Evolutionary conservation across 2,888 invertebrate genomes (phyloP).

Genomic region (Psylliodes chrysocephalus): DNA sequence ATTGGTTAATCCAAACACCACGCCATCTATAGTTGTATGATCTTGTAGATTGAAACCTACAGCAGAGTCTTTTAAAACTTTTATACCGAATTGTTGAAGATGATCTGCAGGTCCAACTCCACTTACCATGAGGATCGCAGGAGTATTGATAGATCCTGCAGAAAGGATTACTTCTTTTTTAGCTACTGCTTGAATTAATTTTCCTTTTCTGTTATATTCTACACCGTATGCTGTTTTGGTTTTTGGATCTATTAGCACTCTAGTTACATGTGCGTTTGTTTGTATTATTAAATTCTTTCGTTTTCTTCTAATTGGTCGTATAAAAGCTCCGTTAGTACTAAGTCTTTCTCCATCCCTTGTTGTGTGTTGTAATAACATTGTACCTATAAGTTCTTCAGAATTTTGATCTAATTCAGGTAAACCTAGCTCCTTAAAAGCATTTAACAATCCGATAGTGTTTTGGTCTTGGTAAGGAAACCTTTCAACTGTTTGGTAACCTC

Average conservation of each 20-base stretch:
- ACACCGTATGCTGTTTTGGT: conserved; percentile 67
- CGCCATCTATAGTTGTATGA: conserved; percentile 74
- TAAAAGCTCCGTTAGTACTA: conserved; percentile 74
- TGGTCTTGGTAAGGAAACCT: conserved; percentile 71
- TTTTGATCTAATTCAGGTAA: conserved; percentile 71
- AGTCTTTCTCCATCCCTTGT: conserved; percentile 70
- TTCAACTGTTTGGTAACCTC: conserved; percentile 74
- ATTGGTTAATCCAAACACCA: conserved; percentile 68
- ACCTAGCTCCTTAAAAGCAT: conserved; percentile 73
- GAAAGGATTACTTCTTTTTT: conserved; percentile 73
- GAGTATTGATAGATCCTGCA: conserved; percentile 71
- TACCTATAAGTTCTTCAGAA: conserved; percentile 69
- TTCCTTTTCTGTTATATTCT: conserved; percentile 66
- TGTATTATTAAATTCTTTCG: conserved; percentile 67
- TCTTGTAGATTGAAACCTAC: conserved; percentile 82
- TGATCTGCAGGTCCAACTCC: conserved; percentile 73
- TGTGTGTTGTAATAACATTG: conserved; percentile 73
- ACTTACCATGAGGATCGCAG: conserved; percentile 73
- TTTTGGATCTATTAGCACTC: conserved; percentile 69
- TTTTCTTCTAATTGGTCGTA: conserved; percentile 72
- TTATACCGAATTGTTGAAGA: conserved; percentile 66
- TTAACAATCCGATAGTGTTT: conserved; percentile 68
- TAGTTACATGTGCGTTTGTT: conserved; percentile 68
- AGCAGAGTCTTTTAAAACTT: conserved; percentile 71
- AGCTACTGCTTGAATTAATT: conserved; percentile 64